A percentile compares a stretch with the other conserved stretches of the same genome.
Evolutionary conservation across 2,888 invertebrate genomes (phyloP).

Genomic region (Petrophora chlorosata): DNA sequence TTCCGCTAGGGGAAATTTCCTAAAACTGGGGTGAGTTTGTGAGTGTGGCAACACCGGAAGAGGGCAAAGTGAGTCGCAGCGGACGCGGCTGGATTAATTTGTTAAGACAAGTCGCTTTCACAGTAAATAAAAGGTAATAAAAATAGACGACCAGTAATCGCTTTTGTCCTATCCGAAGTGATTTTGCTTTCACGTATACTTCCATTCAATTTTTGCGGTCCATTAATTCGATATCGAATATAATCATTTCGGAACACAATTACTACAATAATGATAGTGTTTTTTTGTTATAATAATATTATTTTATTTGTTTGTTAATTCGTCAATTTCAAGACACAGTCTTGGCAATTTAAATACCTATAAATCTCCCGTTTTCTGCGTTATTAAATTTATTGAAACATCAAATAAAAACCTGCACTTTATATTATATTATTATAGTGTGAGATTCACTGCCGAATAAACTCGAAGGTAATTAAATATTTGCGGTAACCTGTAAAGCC

Average conservation of each 20-base stretch:
- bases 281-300: too few relatives aligned
- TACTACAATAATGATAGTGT: not conserved
- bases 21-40: conserved; percentile 51
- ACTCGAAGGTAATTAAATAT: conserved; percentile 24
- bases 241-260: conserved; percentile 16
- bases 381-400: too few relatives aligned
- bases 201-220: conserved; percentile 41
- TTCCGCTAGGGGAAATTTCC: conserved; percentile 61
- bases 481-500: conserved; percentile 3
- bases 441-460: conserved; percentile 7
- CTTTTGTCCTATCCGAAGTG: conserved; percentile 53
- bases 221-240: conserved; percentile 32
- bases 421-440: not conserved
- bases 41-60: conserved; percentile 51
- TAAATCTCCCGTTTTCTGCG: too few relatives aligned
- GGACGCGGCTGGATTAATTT: conserved; percentile 68
- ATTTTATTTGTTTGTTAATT: too few relatives aligned
- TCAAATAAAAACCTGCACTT: too few relatives aligned
- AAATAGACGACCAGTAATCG: conserved; percentile 61
- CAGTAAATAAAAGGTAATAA: conserved; percentile 58
- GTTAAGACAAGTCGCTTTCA: conserved; percentile 59
- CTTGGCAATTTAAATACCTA: too few relatives aligned
- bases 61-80: conserved; percentile 55
- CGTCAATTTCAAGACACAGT: too few relatives aligned
- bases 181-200: conserved; percentile 66